phyloP scores from a whole-genome alignment of 2,888 invertebrate species.

The Proisotoma minuta region DNA sequence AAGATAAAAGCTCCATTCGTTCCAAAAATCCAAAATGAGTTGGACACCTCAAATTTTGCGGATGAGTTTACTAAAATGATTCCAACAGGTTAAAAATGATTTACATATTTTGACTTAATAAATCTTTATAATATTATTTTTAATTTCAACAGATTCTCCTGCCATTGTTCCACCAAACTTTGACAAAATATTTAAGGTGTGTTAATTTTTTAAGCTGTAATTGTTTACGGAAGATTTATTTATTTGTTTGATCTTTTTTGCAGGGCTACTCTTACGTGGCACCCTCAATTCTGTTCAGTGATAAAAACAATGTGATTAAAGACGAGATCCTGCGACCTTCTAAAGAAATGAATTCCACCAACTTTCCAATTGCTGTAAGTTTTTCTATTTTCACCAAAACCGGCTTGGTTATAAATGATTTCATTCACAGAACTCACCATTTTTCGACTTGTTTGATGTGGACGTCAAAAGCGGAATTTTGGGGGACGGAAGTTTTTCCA shows the following conservation, averaged over 20 bases:
- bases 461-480: slow-evolving; percentile 63
- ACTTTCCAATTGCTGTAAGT: slow-evolving; percentile 32
- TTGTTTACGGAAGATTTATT: not conserved
- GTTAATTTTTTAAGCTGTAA: not conserved
- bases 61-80: slow-evolving; percentile 92
- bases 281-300: slow-evolving; percentile 79
- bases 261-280: slow-evolving; percentile 92
- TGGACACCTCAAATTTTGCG: slow-evolving; percentile 93
- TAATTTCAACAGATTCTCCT: not conserved
- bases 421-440: slow-evolving; percentile 65
- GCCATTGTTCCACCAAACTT: slow-evolving; percentile 77
- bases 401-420: not conserved
- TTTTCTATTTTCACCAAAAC: not conserved
- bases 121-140: not conserved
- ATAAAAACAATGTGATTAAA: slow-evolving; percentile 63
- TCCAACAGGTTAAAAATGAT: slow-evolving; percentile 66
- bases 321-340: slow-evolving; percentile 61
- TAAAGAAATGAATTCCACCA: slow-evolving; percentile 36
- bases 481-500: slow-evolving; percentile 85
- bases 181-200: slow-evolving; percentile 80
- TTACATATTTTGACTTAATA: not conserved
- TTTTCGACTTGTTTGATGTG: slow-evolving; percentile 78
- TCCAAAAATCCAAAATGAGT: slow-evolving; percentile 75
- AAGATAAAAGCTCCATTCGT: slow-evolving; percentile 81
- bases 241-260: slow-evolving; percentile 45